phyloP scores from a whole-genome alignment of 2,113 vertebrate species.

The Oncorhynchus masou region DNA sequence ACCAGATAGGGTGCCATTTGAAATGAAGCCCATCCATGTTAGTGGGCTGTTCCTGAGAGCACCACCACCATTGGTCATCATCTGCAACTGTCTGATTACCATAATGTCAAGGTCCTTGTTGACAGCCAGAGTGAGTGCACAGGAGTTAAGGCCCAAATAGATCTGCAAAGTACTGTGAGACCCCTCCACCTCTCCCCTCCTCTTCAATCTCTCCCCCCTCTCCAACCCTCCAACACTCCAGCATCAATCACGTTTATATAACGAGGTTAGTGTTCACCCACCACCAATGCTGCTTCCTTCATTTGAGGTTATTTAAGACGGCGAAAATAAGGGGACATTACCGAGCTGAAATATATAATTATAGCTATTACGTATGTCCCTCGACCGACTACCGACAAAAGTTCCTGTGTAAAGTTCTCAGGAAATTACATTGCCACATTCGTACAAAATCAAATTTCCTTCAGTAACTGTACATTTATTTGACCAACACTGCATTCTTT shows the following conservation, averaged over 20 bases:
- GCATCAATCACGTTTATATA: not conserved
- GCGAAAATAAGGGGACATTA: slow-evolving; percentile 17
- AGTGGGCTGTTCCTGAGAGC: not conserved
- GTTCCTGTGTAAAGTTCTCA: not conserved
- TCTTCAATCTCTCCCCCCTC: too few species aligned
- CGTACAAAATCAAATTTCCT: not conserved
- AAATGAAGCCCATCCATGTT: not conserved
- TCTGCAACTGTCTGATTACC: slow-evolving; percentile 34
- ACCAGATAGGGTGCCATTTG: too few species aligned
- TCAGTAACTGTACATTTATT: not conserved
- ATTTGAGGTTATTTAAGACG: slow-evolving; percentile 10
- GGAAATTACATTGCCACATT: slow-evolving; percentile 3
- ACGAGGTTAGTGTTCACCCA: not conserved
- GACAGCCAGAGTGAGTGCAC: slow-evolving; percentile 14
- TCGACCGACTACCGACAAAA: not conserved
- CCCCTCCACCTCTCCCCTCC: not conserved
- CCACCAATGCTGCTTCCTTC: not conserved
- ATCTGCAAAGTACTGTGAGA: too few species aligned
- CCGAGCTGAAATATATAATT: slow-evolving; percentile 16
- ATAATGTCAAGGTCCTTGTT: slow-evolving; percentile 24
- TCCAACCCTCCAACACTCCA: not conserved
- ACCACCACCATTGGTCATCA: slow-evolving; percentile 22
- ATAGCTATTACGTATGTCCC: not conserved
- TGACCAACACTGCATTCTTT: not conserved
- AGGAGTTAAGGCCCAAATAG: slow-evolving; percentile 22